Conservation (phyloP, 2,797 vertebrate species). For the Furcifer pardalis region DNA sequence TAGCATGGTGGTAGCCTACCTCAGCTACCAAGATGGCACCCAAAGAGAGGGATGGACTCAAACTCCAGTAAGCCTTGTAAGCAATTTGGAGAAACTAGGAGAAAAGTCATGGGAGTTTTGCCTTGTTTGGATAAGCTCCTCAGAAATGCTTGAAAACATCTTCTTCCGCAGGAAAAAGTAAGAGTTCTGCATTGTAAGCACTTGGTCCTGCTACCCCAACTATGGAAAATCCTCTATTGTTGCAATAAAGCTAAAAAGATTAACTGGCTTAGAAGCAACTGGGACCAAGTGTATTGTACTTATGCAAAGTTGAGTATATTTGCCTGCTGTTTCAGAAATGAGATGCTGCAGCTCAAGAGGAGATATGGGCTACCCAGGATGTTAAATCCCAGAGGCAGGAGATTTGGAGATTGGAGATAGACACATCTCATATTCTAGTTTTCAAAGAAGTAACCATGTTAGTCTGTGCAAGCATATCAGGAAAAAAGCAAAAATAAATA, state of each 20-base stretch:
- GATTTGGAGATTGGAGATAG: conserved; percentile 33
- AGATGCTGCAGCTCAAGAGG: conserved; percentile 30
- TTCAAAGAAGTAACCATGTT: background rate
- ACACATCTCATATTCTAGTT: conserved; percentile 27
- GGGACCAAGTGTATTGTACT: conserved; percentile 15
- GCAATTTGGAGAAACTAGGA: background rate
- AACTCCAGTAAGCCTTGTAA: no score
- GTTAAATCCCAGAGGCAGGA: conserved; percentile 5
- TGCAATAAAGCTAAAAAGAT: conserved; percentile 40
- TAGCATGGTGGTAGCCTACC: no score
- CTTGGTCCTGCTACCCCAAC: conserved; percentile 11
- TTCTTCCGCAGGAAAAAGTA: background rate
- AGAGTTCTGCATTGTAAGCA: background rate
- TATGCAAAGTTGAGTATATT: conserved; percentile 20
- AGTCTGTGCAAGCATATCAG: no score
- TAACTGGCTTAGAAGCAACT: conserved; percentile 34
- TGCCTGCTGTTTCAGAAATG: conserved; percentile 48
- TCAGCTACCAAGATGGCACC: no score
- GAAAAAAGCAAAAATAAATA: no score
- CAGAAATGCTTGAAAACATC: background rate
- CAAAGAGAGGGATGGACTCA: no score
- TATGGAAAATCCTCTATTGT: conserved; percentile 21
- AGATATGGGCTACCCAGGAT: conserved; percentile 31
- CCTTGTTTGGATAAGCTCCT: no score
- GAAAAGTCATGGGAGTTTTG: background rate